Evolutionary conservation across 2,113 vertebrate genomes (phyloP).

Genomic region (Silurus glanis): DNA sequence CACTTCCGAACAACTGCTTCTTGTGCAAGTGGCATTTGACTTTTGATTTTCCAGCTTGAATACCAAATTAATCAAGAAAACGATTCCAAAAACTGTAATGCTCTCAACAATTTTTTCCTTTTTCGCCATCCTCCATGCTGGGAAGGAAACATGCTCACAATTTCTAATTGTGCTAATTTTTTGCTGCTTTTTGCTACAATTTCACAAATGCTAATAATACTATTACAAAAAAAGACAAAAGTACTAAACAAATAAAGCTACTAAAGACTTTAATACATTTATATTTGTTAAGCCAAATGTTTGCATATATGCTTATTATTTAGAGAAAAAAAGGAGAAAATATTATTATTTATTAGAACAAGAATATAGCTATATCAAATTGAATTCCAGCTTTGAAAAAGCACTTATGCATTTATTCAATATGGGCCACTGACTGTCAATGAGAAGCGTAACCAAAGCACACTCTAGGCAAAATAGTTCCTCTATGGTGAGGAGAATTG

Average conservation of each 20-base stretch:
- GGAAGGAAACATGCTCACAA: neutral
- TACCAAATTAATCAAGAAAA: neutral
- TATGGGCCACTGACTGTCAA: neutral
- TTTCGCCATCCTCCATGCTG: neutral
- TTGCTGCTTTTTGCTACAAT: too few species aligned
- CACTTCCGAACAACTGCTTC: neutral
- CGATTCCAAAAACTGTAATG: neutral
- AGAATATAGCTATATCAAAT: neutral
- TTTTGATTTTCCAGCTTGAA: neutral
- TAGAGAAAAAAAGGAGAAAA: neutral
- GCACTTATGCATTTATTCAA: neutral
- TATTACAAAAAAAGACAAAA: too few species aligned
- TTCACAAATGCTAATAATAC: too few species aligned
- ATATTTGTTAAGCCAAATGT: neutral
- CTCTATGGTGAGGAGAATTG: conserved; percentile 25
- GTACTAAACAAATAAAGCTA: too few species aligned
- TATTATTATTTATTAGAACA: neutral
- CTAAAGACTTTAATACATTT: neutral
- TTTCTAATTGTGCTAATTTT: too few species aligned
- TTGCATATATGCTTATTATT: neutral
- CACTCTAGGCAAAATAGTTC: conserved; percentile 23
- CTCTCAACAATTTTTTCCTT: neutral
- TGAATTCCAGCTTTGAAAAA: neutral
- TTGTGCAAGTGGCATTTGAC: neutral
- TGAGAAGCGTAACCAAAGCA: neutral